Evolutionary conservation across 2,888 invertebrate genomes (phyloP), one percentile per base, ranked within the genome.

Genomic region (Fragum sueziense): DNA sequence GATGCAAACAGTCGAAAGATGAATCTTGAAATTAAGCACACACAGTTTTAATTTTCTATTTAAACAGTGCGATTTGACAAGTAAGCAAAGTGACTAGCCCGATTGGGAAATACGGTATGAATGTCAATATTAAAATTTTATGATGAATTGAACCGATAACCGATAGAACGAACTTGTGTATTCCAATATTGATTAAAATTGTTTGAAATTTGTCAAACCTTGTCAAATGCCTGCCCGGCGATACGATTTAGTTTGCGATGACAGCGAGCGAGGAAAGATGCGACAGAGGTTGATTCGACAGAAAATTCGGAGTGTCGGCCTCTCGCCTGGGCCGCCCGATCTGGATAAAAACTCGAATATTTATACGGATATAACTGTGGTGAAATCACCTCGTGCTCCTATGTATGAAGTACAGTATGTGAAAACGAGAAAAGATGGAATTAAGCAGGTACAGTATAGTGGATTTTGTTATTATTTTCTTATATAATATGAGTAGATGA

Each of bases 321-420:
- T 65, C 20, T 77, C 68, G 11, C 74, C 51, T 3, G 67, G 68
- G 20, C 31, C 61, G 62, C 59, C 59, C 33, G 77, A 79, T 41
- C 14, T 25, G 34, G 68, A 74, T n/a, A 27, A n/a, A 25, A 7
- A 9, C 27, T n/a, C 27, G 29, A 68, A 71, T 34, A 68, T 41
- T 37, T 51, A 57, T 68, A 79, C 73, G 70, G 73, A 79, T 34
- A 79, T 73, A 52, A 79, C 76, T 67, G 83, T 83, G 9, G 33
- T 61, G 52, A 83, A 80, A 54, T 80, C 80, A 29, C 83, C 83
- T 6, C 65, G 78, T n/a, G 80, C 80, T 9, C 83, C 83, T 2
- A 70, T 78, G 75, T 83, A 83, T 71, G 78, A 76, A 31, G 47
- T 83, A 6, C 80, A 80, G 70, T 83, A 80, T 70, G 72, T 79